Evolutionary conservation across 2,113 vertebrate genomes (phyloP).

Genomic region (Alectura lathami): DNA sequence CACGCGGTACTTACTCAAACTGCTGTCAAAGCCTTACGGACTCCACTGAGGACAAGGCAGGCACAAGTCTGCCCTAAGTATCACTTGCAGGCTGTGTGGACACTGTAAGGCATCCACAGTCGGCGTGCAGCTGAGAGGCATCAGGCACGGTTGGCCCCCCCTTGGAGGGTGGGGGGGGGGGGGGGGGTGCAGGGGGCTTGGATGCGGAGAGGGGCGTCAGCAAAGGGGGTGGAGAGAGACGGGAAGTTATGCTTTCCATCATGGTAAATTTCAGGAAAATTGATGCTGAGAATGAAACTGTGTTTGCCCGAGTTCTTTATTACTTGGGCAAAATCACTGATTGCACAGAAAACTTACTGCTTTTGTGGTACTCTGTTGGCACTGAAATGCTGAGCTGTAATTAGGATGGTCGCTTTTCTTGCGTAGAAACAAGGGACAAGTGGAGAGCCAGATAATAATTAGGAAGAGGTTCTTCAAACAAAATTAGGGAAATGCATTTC

Average conservation of each 20-base stretch:
- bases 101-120: not conserved
- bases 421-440: not conserved
- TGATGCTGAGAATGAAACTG: not conserved
- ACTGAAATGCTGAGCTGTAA: not conserved
- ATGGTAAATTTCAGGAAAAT: not conserved
- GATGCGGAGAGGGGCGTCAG: not conserved
- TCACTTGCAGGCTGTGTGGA: not conserved
- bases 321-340: not conserved
- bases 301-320: not conserved
- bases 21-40: not conserved
- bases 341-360: not conserved
- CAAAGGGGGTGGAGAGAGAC: not conserved
- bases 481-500: not conserved
- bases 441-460: not conserved
- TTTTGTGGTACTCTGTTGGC: not conserved
- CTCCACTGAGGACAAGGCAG: not conserved
- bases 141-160: not conserved
- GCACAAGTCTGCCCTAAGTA: not conserved
- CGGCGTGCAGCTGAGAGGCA: not conserved
- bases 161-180: not conserved
- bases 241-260: not conserved
- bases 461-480: not conserved
- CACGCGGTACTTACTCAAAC: not conserved
- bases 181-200: not conserved
- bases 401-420: not conserved